Base-by-base conservation (phyloP, 1,140 invertebrate genomes). In the Drosophila navojoa region DNA sequence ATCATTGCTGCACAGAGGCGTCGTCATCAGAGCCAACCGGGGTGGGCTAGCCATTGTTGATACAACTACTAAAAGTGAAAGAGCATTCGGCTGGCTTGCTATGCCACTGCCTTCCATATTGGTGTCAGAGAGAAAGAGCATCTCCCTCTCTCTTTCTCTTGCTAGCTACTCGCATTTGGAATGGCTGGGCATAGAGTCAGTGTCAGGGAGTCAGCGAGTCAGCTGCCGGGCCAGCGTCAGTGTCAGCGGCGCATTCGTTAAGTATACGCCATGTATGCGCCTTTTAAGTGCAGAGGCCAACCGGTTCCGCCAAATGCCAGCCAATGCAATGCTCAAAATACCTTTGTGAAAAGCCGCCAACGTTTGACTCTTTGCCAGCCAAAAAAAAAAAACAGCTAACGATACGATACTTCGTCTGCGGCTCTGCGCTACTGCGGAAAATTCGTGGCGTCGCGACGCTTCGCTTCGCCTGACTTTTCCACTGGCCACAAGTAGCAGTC, bases 251-350 rank as follows among this genome's bases (percentile, higher is more conserved):
- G 22, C 76, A 74, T 85, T 87, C 69, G 84, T 87, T 87, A 87
- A 87, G 82, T 87, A 87, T 89, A 89, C 82, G 82, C 82, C 82
- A 76, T 67, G 64, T 62, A 70, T 76, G 64, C 80, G 81, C 78
- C 82, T 86, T 86, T 86, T 80, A 86, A 86, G 81, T 75, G 81
- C 81, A 68, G 57, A 45, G 63, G 64, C 45, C 50, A 86, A 89
- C 79, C 76, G 84, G 82, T 86, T 82, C 57, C 64, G 49, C 38
- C 61, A 32, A 57, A 55, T 32, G 27, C 13, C 50, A 52, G 50
- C 38, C 72, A 68, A 67, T 53, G 76, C 72, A 68, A 67, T 50
- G 76, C 80, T 74, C 45, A 67, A 15, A 54, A 35, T 54, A 55
- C 42, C 58, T 69, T 69, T 74, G 71, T 74, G 64, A 47, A 72